Evolutionary conservation across 2,888 invertebrate genomes (phyloP), one percentile per base, ranked within the genome.

Genomic region (Drosophila kokeensis): DNA sequence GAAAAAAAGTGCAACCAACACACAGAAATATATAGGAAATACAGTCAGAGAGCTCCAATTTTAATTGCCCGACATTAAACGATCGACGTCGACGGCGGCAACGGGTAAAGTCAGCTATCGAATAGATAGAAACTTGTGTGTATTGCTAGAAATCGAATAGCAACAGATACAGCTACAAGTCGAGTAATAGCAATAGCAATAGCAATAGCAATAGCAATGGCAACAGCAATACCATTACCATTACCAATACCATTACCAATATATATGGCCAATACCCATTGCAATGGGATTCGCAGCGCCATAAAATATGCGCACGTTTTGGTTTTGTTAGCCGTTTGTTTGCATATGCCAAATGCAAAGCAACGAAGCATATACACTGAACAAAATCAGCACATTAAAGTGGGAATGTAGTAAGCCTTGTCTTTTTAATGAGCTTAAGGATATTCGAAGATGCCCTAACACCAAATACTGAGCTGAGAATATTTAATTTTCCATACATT

Each of bases 61-160:
- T 87, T 87, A 87, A 87, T 87, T 87, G 87, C 87, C 87, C 90
- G 83, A 88, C 90, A 88, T 90, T 90, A 87, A 87, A 87, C 90
- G 87, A 87, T 88, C 87, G 87, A 73, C 83, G 53, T 53, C 74
- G 70, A 66, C 63, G 65, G 40, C 68, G 67, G 52, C 64, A 58
- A 48, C 54, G 60, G 52, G 65, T 42, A 64, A 64, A 64, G 73
- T 62, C 69, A 62, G 53, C 55, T 61, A 74, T 64, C 80, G 80
- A 60, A 69, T 55, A 58, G 52, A 53, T 32, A 15, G 1, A 29
- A n/a, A n/a, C 15, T n/a, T 32, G 45, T 55, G 11, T 53, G 42
- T 38, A 29, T 60, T 29, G 54, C 38, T 18, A 13, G 32, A 59
- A 60, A 36, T 60, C 29, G 54, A 67, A 42, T 65, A 76, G 77